These are phyloP conservation scores for Dasypus novemcinctus DNA, from an alignment of 2,113 vertebrate genomes.

Conservation along the genomic window DNA sequence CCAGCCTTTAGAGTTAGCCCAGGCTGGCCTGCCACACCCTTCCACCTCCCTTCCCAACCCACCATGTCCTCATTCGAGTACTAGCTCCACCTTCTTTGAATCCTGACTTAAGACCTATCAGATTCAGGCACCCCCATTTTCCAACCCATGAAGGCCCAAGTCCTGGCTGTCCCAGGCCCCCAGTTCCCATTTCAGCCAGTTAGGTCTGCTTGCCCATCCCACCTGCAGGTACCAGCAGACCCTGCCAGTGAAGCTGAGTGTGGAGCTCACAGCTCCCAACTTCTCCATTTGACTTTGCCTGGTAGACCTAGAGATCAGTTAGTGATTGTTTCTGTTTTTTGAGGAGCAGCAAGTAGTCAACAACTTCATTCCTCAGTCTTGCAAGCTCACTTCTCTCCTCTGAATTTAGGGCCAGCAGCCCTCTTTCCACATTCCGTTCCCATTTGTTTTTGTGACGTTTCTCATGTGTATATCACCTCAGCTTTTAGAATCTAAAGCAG, in stretches of 20 bases:
- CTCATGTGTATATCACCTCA: neutral
- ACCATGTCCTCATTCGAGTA: neutral
- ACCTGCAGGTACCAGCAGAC: neutral
- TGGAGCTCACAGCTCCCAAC: neutral
- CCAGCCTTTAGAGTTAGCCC: neutral
- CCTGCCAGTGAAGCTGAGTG: rapidly evolving
- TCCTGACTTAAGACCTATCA: neutral
- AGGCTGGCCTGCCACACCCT: neutral
- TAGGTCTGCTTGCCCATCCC: neutral
- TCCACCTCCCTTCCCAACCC: neutral
- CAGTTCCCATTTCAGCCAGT: neutral
- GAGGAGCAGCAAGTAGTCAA: neutral
- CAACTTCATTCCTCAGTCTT: neutral
- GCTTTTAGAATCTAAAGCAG: neutral
- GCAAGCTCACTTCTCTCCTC: neutral
- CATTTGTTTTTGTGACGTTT: neutral
- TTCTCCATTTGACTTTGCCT: neutral
- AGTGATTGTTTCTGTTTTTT: neutral
- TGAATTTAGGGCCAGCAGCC: neutral
- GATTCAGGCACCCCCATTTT: neutral
- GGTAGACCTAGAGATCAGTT: neutral
- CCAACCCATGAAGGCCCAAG: neutral
- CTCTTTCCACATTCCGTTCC: neutral
- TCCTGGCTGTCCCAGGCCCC: neutral
- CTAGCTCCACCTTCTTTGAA: neutral